A percentile compares a stretch with the other conserved stretches of the same genome.
These are phyloP conservation scores for Bucorvus abyssinicus DNA, from an alignment of 2,797 vertebrate species.

Conservation along the genomic window DNA sequence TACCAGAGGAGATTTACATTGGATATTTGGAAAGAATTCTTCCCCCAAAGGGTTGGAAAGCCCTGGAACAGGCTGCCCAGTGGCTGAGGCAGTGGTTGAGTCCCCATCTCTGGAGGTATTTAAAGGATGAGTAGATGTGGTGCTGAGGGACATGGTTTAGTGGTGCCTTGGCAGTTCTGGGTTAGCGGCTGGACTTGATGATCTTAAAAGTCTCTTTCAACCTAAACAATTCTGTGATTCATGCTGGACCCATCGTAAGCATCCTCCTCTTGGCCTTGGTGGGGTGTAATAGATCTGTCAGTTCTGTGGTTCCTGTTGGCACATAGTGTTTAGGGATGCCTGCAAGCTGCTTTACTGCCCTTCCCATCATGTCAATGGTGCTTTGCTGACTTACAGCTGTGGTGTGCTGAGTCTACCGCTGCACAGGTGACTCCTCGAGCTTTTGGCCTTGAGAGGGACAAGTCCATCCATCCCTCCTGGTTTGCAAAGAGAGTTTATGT, in stretches of 20 bases:
- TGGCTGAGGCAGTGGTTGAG: no score
- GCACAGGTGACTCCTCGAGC: accelerated
- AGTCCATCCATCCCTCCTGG: not conserved
- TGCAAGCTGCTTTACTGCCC: not conserved
- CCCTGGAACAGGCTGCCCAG: no score
- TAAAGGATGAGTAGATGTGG: no score
- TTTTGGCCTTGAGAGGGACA: not conserved
- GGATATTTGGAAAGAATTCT: no score
- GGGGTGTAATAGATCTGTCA: not conserved
- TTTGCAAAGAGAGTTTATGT: not conserved
- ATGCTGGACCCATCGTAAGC: accelerated
- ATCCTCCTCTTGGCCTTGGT: not conserved
- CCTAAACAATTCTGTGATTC: no score
- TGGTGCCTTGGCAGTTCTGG: no score
- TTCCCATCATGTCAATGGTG: accelerated
- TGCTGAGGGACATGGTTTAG: no score
- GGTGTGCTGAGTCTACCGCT: accelerated
- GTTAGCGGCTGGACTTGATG: no score
- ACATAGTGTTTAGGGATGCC: not conserved
- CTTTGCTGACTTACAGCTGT: not conserved
- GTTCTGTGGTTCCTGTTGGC: not conserved
- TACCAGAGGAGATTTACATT: no score
- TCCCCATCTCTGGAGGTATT: no score
- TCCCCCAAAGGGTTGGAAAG: no score
- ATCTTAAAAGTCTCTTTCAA: no score